phyloP scores from a whole-genome alignment of 1,140 invertebrate species.

The Drosophila eugracilis region DNA sequence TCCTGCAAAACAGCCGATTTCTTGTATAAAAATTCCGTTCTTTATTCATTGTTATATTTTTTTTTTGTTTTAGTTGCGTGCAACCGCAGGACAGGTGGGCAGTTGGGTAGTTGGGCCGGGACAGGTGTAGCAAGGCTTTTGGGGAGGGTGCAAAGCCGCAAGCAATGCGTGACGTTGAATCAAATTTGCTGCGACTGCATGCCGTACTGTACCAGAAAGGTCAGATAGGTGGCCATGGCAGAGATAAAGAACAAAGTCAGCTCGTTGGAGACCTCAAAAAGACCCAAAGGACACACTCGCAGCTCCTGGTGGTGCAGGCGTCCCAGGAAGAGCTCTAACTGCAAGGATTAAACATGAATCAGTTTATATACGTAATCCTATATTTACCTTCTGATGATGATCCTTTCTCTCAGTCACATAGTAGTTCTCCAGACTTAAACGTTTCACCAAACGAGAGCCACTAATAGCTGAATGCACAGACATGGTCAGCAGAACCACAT shows the following conservation, averaged over 20 bases:
- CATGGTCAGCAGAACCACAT: conserved; percentile 57
- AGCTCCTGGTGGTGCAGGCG: conserved; percentile 51
- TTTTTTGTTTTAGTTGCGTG: conserved; percentile 45
- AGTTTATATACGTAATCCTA: too few species aligned
- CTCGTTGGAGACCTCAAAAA: conserved; percentile 70
- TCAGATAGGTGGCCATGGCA: conserved; percentile 63
- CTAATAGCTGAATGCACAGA: conserved; percentile 35
- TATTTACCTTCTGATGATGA: conserved; percentile 42
- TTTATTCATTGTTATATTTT: conserved; percentile 28
- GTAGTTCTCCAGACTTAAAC: conserved; percentile 58
- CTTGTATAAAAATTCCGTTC: conserved; percentile 28
- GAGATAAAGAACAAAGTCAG: conserved; percentile 65
- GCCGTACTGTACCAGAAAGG: conserved; percentile 58
- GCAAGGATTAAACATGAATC: background rate
- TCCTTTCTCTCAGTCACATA: conserved; percentile 28
- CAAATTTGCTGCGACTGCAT: conserved; percentile 40
- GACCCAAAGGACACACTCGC: conserved; percentile 54
- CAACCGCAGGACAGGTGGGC: conserved; percentile 69
- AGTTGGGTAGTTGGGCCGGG: background rate
- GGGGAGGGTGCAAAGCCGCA: conserved; percentile 24
- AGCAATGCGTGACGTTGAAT: conserved; percentile 64
- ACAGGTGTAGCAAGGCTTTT: conserved; percentile 30
- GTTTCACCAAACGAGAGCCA: conserved; percentile 34
- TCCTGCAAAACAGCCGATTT: conserved; percentile 63
- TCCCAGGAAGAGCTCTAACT: conserved; percentile 61